Base-by-base conservation (phyloP, 2,113 vertebrate genomes). In the Alethe castanea region DNA sequence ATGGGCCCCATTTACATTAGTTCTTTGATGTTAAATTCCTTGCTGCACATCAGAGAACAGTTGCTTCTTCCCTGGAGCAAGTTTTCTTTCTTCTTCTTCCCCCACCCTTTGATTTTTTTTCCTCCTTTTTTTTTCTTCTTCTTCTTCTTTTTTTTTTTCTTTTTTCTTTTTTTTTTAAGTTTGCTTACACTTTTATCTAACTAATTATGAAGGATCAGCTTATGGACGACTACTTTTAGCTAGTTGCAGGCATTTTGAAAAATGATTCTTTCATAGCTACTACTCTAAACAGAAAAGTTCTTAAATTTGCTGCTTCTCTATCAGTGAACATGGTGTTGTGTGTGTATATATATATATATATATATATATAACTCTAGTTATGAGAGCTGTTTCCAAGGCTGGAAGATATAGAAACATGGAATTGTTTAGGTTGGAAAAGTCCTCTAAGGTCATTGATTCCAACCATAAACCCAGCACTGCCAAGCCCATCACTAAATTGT, bases 1-100 rank as follows among this genome's bases (percentile, higher is more conserved):
- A 97, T 97, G 97, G 95, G 91, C 92, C 86, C 96, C 95, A 98
- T 98, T 98, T 98, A 97, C 97, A 97, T 97, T 97, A 96, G 83
- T 93, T 95, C 98, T 98, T 98, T 98, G 98, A 98, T 98, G 97
- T 98, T 98, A 97, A 97, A 98, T 97, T 97, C 97, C 97, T 98
- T 96, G 97, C 92, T 97, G 95, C 94, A 98, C 96, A 98, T 98
- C 98, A 98, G 97, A 98, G 97, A 98, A 98, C 96, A 96, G 97
- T 97, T 97, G 97, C 97, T 97, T 98, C 97, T 98, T 97, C 97
- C 98, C 98, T 97, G 88, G 89, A 98, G 98, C 97, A 97, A 97
- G 94, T 89, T 96, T 93, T 80, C 78, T 92, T 96, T 97, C 96
- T 94, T 81, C 88, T 97, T 85, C 92, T 97, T 96, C 73, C 67